Evolutionary conservation across 1,140 invertebrate genomes (phyloP).

Genomic region (Acyrthosiphon pisum): DNA sequence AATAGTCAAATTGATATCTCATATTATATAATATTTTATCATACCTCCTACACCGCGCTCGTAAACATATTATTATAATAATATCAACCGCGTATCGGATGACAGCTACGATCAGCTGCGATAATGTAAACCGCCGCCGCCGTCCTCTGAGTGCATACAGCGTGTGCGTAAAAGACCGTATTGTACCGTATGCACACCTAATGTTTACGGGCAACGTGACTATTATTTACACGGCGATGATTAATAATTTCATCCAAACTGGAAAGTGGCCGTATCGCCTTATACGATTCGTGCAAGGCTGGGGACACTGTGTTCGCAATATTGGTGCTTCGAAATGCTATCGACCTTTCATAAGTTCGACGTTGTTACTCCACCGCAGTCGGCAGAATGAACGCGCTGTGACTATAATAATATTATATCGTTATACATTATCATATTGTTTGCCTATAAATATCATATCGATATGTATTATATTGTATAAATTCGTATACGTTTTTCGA

Average conservation of each 20-base stretch:
- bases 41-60: conserved; percentile 2
- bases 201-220: neutral
- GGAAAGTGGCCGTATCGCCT: neutral
- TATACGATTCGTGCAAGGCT: conserved; percentile 41
- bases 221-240: conserved; percentile 14
- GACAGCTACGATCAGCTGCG: conserved; percentile 16
- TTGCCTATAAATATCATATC: neutral
- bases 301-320: neutral
- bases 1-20: neutral
- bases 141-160: conserved; percentile 10
- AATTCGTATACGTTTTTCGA: neutral
- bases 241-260: conserved; percentile 38
- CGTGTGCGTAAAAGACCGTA: neutral
- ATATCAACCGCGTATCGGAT: neutral
- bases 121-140: neutral
- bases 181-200: neutral
- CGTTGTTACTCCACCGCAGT: neutral
- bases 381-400: neutral
- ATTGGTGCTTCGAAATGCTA: conserved; percentile 37
- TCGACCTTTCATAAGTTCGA: conserved; percentile 32
- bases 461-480: neutral
- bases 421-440: neutral
- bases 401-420: neutral
- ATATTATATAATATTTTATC: neutral
- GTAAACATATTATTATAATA: neutral